phyloP scores from a whole-genome alignment of 2,797 vertebrate species.

The Silurus lanzhouensis region DNA sequence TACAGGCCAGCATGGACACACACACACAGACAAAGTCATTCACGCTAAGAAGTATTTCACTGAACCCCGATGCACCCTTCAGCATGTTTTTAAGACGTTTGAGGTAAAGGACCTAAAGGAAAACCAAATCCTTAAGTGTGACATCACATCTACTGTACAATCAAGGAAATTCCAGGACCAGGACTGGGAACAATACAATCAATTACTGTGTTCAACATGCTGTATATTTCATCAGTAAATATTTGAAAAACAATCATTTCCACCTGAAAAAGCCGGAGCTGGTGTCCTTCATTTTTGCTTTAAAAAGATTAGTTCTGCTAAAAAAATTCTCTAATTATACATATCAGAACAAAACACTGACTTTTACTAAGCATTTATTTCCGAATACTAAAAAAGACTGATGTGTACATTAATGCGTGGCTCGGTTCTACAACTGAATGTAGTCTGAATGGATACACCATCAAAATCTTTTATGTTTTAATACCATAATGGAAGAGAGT shows the following conservation, averaged over 20 bases:
- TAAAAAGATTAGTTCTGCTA: neutral
- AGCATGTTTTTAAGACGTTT: too few relatives aligned
- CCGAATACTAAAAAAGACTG: neutral
- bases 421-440: neutral
- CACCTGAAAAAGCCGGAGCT: neutral
- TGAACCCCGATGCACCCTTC: too few relatives aligned
- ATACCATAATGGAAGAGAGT: slow-evolving; percentile 34
- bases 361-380: neutral
- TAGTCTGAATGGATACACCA: slow-evolving; percentile 31
- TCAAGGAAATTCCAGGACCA: neutral
- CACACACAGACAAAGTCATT: neutral
- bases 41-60: too few relatives aligned
- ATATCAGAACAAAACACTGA: slow-evolving; percentile 23
- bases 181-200: neutral
- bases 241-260: neutral
- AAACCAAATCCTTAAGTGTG: too few relatives aligned
- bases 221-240: neutral
- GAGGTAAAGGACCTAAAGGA: too few relatives aligned
- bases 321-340: slow-evolving; percentile 15
- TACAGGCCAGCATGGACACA: neutral
- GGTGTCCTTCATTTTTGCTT: neutral
- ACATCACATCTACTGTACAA: too few relatives aligned
- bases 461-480: slow-evolving; percentile 35
- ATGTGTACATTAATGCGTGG: neutral
- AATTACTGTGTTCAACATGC: neutral